Evolutionary conservation across 2,888 invertebrate species (phyloP).

Genomic region (Ceramica pisi): DNA sequence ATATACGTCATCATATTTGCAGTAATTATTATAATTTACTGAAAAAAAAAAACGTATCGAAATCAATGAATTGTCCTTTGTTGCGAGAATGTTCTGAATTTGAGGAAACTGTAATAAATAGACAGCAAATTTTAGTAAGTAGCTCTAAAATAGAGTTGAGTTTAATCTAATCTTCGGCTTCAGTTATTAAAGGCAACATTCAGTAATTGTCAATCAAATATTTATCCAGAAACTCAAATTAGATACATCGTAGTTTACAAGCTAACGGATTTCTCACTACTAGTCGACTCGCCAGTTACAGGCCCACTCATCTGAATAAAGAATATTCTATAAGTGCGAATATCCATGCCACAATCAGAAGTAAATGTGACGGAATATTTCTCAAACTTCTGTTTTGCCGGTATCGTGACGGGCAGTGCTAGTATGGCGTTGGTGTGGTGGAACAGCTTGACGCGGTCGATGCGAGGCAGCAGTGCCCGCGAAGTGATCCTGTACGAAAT

Average conservation of each 20-base stretch:
- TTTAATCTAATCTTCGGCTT: not conserved
- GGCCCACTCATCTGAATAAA: slow-evolving; percentile 71
- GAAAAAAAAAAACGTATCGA: not conserved
- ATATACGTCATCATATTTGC: not conserved
- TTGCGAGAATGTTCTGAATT: not conserved
- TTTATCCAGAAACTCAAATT: not conserved
- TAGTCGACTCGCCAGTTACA: slow-evolving; percentile 15
- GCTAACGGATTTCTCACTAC: slow-evolving; percentile 1
- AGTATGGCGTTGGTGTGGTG: slow-evolving; percentile 78
- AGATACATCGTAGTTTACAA: not conserved
- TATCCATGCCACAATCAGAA: slow-evolving; percentile 86
- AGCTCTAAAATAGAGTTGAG: not conserved
- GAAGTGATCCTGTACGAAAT: slow-evolving; percentile 78
- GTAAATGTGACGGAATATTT: slow-evolving; percentile 83
- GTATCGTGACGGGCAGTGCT: slow-evolving; percentile 79
- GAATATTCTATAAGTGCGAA: slow-evolving; percentile 83
- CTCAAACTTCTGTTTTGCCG: slow-evolving; percentile 75
- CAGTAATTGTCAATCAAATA: not conserved
- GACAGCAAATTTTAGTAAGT: not conserved
- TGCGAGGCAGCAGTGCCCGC: slow-evolving; percentile 73
- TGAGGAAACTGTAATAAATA: not conserved
- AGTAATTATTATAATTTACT: not conserved
- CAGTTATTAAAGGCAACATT: slow-evolving; percentile 1
- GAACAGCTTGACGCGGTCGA: slow-evolving; percentile 75
- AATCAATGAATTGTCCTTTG: not conserved